Evolutionary conservation across 2,888 invertebrate species (phyloP).

Genomic region (Oscheius myriophilus): DNA sequence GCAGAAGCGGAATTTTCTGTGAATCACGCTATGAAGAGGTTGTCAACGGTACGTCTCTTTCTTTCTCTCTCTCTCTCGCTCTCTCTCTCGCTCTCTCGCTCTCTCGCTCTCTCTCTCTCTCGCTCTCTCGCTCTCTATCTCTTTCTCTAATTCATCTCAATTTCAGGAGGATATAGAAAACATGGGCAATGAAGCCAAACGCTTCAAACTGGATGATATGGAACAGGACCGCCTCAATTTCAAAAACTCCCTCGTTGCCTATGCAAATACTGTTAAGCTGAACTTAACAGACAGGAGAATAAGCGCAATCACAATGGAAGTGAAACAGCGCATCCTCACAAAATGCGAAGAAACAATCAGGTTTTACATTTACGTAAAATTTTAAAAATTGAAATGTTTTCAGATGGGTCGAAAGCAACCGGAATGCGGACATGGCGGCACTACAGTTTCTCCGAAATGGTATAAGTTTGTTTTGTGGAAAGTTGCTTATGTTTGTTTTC

Average conservation of each 20-base stretch:
- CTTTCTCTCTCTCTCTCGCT: too few species aligned
- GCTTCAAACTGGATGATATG: slow-evolving; percentile 81
- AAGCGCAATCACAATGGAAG: neutral
- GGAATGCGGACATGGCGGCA: slow-evolving; percentile 79
- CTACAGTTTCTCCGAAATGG: slow-evolving; percentile 83
- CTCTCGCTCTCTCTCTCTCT: too few species aligned
- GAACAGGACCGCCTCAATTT: slow-evolving; percentile 78
- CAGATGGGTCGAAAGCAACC: slow-evolving; percentile 78
- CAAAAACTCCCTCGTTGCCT: slow-evolving; percentile 87
- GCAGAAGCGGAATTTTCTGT: slow-evolving; percentile 74
- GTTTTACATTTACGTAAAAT: slow-evolving; percentile 84
- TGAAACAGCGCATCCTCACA: slow-evolving; percentile 37
- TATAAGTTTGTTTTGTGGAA: too few species aligned
- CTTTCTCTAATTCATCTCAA: too few species aligned
- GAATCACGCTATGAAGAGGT: slow-evolving; percentile 84
- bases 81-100: too few species aligned
- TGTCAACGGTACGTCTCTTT: slow-evolving; percentile 31
- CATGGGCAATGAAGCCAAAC: slow-evolving; percentile 88
- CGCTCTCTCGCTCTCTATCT: too few species aligned
- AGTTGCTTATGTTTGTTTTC: too few species aligned
- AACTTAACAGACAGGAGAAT: slow-evolving; percentile 89
- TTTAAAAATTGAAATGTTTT: slow-evolving; percentile 88
- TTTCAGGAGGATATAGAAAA: slow-evolving; percentile 81
- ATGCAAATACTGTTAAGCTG: slow-evolving; percentile 94
- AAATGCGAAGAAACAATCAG: slow-evolving; percentile 86